phyloP scores from a whole-genome alignment of 2,888 invertebrate species.

The Polia nebulosa region DNA sequence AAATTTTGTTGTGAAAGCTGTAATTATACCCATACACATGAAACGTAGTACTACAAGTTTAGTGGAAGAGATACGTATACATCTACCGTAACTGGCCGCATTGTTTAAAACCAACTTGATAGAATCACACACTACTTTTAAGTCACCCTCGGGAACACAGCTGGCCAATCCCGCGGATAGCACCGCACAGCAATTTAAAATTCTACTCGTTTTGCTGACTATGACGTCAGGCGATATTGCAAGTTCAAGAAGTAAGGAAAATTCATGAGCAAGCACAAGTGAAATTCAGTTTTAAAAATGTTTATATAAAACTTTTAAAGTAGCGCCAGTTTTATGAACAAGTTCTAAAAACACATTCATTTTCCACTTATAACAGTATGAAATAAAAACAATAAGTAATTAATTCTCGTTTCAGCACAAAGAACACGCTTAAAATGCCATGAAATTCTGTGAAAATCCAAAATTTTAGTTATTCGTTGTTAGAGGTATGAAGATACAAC shows the following conservation, averaged over 20 bases:
- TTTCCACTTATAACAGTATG: neutral
- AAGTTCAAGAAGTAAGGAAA: constrained; percentile 48
- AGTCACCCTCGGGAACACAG: constrained; percentile 23
- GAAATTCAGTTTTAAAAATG: constrained; percentile 33
- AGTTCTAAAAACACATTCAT: constrained; percentile 2
- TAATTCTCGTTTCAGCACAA: constrained; percentile 23
- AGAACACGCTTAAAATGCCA: constrained; percentile 41
- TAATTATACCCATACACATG: neutral
- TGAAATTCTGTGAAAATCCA: constrained; percentile 35
- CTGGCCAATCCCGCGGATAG: constrained; percentile 1
- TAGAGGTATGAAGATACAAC: constrained; percentile 29
- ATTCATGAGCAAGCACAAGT: constrained; percentile 38
- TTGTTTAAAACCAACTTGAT: neutral
- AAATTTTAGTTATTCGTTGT: constrained; percentile 46
- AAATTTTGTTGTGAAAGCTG: neutral
- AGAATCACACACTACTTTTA: constrained; percentile 32
- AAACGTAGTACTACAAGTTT: neutral
- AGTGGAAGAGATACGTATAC: neutral
- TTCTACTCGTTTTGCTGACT: constrained; percentile 59
- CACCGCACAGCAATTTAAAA: constrained; percentile 49
- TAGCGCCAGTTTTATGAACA: neutral
- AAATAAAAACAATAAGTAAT: constrained; percentile 24
- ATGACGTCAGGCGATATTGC: constrained; percentile 40
- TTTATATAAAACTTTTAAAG: constrained; percentile 23
- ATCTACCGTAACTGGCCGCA: neutral